A percentile compares a stretch with the other conserved stretches of the same genome.
phyloP scores from a whole-genome alignment of 2,113 vertebrate genomes.

The Nipponia nippon region DNA sequence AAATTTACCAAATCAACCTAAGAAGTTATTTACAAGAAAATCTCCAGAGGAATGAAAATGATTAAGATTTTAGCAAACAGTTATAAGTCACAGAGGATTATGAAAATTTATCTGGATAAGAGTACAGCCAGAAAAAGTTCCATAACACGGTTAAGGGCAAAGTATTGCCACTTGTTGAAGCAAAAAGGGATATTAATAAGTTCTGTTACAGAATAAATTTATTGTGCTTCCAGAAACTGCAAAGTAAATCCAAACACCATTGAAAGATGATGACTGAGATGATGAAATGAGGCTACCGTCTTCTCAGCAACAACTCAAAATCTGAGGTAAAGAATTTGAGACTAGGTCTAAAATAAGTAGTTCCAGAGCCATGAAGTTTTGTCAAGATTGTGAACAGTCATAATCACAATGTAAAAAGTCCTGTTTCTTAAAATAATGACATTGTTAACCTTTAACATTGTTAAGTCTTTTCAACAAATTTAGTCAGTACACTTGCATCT shows the following conservation, averaged over 20 bases:
- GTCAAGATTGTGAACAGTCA: background rate
- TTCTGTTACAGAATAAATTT: background rate
- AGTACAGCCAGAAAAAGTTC: background rate
- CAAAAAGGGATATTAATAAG: background rate
- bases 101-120: background rate
- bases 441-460: too few relatives aligned
- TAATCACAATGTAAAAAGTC: background rate
- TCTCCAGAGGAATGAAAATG: background rate
- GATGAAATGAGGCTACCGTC: background rate
- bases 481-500: background rate
- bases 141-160: background rate
- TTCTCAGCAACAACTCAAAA: background rate
- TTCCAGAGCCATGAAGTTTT: background rate
- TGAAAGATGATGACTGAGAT: background rate
- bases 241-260: background rate
- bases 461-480: background rate
- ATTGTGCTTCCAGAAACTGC: background rate
- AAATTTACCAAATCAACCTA: background rate
- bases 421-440: background rate
- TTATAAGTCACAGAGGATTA: background rate
- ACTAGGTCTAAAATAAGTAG: background rate
- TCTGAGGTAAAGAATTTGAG: background rate
- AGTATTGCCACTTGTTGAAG: background rate
- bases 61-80: background rate
- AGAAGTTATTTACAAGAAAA: background rate